phyloP scores from a whole-genome alignment of 2,113 vertebrate genomes.

The Hippocampus comes region DNA sequence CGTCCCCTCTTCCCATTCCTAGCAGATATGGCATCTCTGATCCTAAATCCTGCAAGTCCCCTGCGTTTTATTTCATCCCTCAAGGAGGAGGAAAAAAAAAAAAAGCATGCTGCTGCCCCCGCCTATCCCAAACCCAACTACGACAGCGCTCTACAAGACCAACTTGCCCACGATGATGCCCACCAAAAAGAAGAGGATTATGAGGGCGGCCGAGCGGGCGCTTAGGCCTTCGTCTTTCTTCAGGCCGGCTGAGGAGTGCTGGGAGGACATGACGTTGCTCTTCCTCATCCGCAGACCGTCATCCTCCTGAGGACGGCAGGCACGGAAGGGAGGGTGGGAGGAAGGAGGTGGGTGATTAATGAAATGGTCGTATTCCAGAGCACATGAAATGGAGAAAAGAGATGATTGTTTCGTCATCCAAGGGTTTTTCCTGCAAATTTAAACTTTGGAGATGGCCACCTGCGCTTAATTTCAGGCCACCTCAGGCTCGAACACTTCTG shows the following conservation, averaged over 20 bases:
- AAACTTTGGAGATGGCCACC: background rate
- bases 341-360: background rate
- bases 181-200: conserved; percentile 91
- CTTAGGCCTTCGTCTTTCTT: conserved; percentile 88
- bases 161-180: conserved; percentile 94
- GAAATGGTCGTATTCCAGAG: conserved; percentile 1
- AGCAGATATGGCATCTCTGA: conserved; percentile 78
- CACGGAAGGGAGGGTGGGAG: background rate
- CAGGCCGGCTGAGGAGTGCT: conserved; percentile 71
- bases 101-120: conserved; percentile 76
- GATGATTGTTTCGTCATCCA: conserved; percentile 12
- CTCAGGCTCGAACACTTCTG: background rate
- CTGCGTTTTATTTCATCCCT: conserved; percentile 53
- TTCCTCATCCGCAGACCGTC: conserved; percentile 93
- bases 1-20: conserved; percentile 37
- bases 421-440: background rate
- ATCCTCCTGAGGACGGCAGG: conserved; percentile 78
- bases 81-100: conserved; percentile 4
- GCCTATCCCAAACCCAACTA: conserved; percentile 10
- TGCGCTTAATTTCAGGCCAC: background rate
- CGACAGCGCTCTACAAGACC: conserved; percentile 82
- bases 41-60: conserved; percentile 72
- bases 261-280: conserved; percentile 77
- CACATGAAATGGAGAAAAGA: conserved; percentile 13
- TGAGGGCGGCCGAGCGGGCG: conserved; percentile 82